Percentiles rank a stretch among this genome's conserved stretches.
phyloP scores from a whole-genome alignment of 2,113 vertebrate genomes.

The Dasyprocta punctata region DNA sequence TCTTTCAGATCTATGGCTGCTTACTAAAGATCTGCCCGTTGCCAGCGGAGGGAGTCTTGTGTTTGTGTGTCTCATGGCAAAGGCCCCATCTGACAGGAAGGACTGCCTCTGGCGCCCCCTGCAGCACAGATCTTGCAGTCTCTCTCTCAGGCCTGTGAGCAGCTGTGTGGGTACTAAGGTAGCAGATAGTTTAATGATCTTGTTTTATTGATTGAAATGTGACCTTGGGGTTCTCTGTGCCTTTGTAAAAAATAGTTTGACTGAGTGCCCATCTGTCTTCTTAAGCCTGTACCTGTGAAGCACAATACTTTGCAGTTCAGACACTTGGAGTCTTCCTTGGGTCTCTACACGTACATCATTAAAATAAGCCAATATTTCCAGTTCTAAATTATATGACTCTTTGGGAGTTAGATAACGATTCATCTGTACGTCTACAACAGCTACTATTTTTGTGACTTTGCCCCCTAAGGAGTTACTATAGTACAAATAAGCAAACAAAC shows the following conservation, averaged over 20 bases:
- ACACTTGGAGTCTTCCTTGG: not conserved
- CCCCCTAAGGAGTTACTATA: not conserved
- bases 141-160: not conserved
- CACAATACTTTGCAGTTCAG: not conserved
- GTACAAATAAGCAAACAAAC: not conserved
- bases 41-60: not conserved
- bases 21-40: constrained; percentile 16
- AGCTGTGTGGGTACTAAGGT: not conserved
- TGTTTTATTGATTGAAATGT: constrained; percentile 49
- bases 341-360: not conserved
- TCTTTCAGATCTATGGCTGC: constrained; percentile 30
- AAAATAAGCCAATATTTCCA: constrained; percentile 29
- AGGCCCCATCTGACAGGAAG: not conserved
- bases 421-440: not conserved
- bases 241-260: not conserved
- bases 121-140: constrained; percentile 22
- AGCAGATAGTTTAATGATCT: not conserved
- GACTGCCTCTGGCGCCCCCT: constrained; percentile 68
- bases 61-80: not conserved
- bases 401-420: not conserved
- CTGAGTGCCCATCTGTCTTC: not conserved
- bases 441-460: constrained; percentile 13
- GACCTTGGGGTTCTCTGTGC: not conserved
- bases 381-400: not conserved
- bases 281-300: not conserved